Evolutionary conservation across 2,797 vertebrate genomes (phyloP).

Genomic region (Trichosurus vulpecula): DNA sequence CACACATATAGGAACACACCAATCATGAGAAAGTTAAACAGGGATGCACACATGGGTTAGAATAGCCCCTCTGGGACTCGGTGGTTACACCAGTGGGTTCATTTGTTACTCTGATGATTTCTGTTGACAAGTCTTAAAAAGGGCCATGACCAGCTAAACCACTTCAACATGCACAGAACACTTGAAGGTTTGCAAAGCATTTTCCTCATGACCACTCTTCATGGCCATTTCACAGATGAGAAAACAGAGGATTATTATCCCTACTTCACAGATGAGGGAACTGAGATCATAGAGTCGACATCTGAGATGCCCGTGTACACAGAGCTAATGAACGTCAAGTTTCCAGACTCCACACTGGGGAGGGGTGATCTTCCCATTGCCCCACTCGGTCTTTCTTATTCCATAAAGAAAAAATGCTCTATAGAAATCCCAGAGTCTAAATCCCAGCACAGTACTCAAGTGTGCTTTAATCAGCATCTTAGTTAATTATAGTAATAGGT

Average conservation of each 20-base stretch:
- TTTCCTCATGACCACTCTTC: not conserved
- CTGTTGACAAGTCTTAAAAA: not conserved
- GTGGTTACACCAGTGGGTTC: not conserved
- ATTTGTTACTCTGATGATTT: not conserved
- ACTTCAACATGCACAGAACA: not conserved
- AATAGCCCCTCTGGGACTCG: not conserved
- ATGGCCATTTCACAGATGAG: not conserved
- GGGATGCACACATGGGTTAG: not conserved
- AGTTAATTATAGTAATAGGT: no score
- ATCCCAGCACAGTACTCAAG: not conserved
- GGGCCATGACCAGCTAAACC: not conserved
- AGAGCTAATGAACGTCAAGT: not conserved
- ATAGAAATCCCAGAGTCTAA: not conserved
- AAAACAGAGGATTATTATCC: not conserved
- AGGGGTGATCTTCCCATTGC: not conserved
- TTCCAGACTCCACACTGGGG: not conserved
- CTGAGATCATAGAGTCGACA: not conserved
- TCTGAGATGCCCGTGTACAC: not conserved
- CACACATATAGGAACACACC: not conserved
- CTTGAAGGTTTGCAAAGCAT: not conserved
- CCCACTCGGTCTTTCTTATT: not conserved
- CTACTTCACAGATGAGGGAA: not conserved
- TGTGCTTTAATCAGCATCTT: not conserved
- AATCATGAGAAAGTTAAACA: not conserved
- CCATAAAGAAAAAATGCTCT: not conserved